Evolutionary conservation across 2,113 vertebrate genomes (phyloP), one percentile per base, ranked within the genome.

Genomic region (Catharus fuscescens): DNA sequence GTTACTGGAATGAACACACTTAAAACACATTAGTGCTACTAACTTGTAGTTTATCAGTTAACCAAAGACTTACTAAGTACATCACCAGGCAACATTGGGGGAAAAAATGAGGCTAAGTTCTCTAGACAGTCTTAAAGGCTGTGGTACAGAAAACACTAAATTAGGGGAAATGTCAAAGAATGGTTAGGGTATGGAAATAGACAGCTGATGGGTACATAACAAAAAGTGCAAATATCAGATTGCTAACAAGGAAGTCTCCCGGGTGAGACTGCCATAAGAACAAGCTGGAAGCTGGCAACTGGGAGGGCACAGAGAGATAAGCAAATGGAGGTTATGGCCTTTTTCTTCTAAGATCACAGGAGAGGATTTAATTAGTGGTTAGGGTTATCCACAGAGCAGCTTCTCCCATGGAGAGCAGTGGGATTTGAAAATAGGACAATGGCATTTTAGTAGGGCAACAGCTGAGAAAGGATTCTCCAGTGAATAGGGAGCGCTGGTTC

Each of bases 391-490:
- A n/a, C n/a, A 31, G 66, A 84, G 84, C 65, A 89, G 54, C 34
- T 80, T 91, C 60, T 92, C 31, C 76, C 45, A 47, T 8, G 31
- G 72, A 76, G 54, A 85, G 42, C 59, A 62, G 8, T 18, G 17
- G 21, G 16, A 78, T 86, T 94, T 90, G 84, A 86, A 93, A 93
- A 86, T 34, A 88, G 88, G 71, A 70, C n/a, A 45, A 62, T 3
- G 5, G 59, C 66, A 81, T 94, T 90, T 94, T 42, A 86, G 38
- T 62, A 73, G 5, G 6, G 88, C 71, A 86, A 86, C 69, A 94
- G 86, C 70, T 93, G 77, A 91, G 53, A 71, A 89, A 71, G 44
- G 38, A 78, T 87, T 89, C 86, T 87, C 70, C 57, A 89, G 70
- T 38, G 89, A 42, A 66, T 28, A 74, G 61, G 21, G 44, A 94